Percentiles rank a stretch among this genome's conserved stretches.
Conservation (phyloP, 2,888 invertebrate species). For the Steinernema scapterisci region DNA sequence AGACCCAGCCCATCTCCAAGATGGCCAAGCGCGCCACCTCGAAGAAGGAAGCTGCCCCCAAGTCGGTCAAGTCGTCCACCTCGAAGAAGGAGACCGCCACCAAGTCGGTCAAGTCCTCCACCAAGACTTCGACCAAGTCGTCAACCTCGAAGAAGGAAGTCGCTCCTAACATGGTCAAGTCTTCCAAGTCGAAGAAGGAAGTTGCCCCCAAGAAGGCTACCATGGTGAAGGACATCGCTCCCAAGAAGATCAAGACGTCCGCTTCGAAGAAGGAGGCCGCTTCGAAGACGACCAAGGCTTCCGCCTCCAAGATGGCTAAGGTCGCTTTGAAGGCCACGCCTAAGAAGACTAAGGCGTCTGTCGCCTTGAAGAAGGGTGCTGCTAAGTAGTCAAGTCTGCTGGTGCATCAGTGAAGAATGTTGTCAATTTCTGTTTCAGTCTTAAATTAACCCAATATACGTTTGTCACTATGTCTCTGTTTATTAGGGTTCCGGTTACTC, state of each 20-base stretch:
- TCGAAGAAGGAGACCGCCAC: not conserved
- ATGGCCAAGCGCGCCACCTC: not conserved
- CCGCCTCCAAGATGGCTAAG: not conserved
- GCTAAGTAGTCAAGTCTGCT: no score
- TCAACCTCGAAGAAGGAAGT: not conserved
- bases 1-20: not conserved
- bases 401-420: no score
- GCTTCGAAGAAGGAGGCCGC: not conserved
- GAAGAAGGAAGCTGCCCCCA: not conserved
- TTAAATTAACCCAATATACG: no score
- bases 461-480: no score
- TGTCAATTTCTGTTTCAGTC: no score
- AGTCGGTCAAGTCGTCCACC: not conserved
- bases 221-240: not conserved
- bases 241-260: not conserved
- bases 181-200: not conserved
- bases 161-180: not conserved
- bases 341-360: not conserved
- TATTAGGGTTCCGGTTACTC: no score
- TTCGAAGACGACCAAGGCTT: not conserved
- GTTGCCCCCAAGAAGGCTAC: not conserved
- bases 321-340: not conserved
- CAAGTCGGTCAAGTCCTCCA: not conserved
- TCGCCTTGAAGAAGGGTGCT: no score
- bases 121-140: not conserved